Evolutionary conservation across 2,888 invertebrate genomes (phyloP), one percentile per base, ranked within the genome.

Genomic region (Drosophila neonasuta): DNA sequence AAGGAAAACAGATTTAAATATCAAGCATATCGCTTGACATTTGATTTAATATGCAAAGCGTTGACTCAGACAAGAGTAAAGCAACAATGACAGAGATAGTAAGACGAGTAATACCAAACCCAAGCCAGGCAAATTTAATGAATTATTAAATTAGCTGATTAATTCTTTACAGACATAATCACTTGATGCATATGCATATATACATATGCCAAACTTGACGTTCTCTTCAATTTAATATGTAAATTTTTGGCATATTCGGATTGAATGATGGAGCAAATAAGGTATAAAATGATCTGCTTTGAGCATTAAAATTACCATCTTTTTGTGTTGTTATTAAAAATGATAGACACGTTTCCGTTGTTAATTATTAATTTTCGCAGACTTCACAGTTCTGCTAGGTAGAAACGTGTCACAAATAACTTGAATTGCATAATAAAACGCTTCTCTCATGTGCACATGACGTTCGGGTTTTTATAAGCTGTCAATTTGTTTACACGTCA

Each of bases 391-490:
- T 56, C 50, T 39, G 24, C 45, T 49, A 68, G 76, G 65, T 60
- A 49, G 44, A 65, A 66, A 68, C 63, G 75, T 73, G 67, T 68
- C 75, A 59, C 71, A 76, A 73, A 80, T 81, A 82, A 79, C 83
- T 81, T 79, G 76, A 75, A 84, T 80, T 75, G 82, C 83, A 82
- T 82, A 84, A 83, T 82, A 84, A 84, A 82, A 80, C 73, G 80
- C 62, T 81, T 79, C 54, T 67, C 57, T 49, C 59, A 54, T 52
- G 68, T 69, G 71, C 77, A 72, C 80, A 83, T 80, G 80, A 79
- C 77, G 79, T 80, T 75, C 80, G 79, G 81, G 83, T 81, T 87
- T 84, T 86, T 88, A 88, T 88, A 87, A 88, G 86, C 88, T 88
- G 88, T 88, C 88, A 88, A 88, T 88, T 87, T 87, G 82, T 83